Base-by-base conservation (phyloP, 1,140 invertebrate species). In the Drosophila cardini region DNA sequence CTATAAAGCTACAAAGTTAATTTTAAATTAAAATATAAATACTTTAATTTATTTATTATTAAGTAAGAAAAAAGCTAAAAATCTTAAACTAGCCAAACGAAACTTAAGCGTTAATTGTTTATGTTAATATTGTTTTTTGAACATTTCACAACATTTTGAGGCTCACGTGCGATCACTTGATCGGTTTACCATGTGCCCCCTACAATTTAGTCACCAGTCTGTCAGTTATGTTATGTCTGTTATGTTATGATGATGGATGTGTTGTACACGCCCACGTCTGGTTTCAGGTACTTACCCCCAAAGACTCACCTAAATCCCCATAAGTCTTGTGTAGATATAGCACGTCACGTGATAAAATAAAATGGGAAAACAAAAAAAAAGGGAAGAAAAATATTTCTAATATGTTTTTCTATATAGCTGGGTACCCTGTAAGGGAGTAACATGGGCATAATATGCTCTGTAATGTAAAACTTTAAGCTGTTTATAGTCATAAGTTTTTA, bases 121-220 rank as follows among this genome's bases (percentile, higher is more conserved):
- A 62, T 64, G 70, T 38, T 43, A 68, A n/a, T n/a, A n/a, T n/a
- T n/a, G n/a, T n/a, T n/a, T n/a, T n/a, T n/a, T n/a, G n/a, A n/a
- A 72, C 64, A 38, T 26, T 56, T 43, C 13, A 36, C 48, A 32
- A 63, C n/a, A n/a, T n/a, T 80, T 45, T 52, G 26, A 63, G 45
- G 55, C 87, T 87, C 83, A 87, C 83, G 83, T 87, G 84, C 84
- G 73, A 75, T 87, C 83, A 87, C 71, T 78, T 87, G 84, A 87
- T 89, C 79, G 38, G 48, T 58, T 61, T n/a, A 13, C 62, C 69
- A 83, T 83, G 83, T 87, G 83, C 78, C 72, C 26, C 34, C 34
- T 8, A 36, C 34, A 8, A 36, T 36, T 36, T 10, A 46, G 15
- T 6, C 40, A n/a, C 9, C 11, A 53, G 18, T 8, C 34, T 4